Conservation (phyloP, 2,888 invertebrate species). For the Kuschelorhynchus macadamiae region DNA sequence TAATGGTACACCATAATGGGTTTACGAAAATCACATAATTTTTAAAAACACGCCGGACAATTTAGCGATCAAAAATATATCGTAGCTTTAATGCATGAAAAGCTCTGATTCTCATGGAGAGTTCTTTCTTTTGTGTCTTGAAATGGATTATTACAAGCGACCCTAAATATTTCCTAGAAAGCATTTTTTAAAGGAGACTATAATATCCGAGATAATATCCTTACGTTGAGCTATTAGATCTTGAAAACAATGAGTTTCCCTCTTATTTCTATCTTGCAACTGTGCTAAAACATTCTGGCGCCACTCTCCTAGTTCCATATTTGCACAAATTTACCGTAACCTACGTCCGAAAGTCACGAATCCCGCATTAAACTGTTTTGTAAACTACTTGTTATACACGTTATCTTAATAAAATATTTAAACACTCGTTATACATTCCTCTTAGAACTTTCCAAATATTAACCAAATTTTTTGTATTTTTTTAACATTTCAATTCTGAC, state of each 20-base stretch:
- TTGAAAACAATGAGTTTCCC: slow-evolving; percentile 81
- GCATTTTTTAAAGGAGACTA: no score
- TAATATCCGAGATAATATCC: no score
- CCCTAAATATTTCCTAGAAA: no score
- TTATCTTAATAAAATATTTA: slow-evolving; percentile 29
- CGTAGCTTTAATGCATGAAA: no score
- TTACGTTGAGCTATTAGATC: slow-evolving; percentile 88
- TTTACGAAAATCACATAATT: no score
- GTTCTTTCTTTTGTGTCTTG: no score
- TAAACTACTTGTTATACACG: slow-evolving; percentile 10
- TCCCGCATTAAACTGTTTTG: slow-evolving; percentile 30
- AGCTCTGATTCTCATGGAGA: no score
- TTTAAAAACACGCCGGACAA: no score
- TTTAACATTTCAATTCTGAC: slow-evolving; percentile 6
- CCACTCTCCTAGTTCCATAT: slow-evolving; percentile 70
- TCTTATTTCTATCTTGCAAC: slow-evolving; percentile 81
- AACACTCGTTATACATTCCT: slow-evolving; percentile 23
- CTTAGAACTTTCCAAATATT: slow-evolving; percentile 25
- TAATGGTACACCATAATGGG: no score
- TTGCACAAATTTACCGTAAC: slow-evolving; percentile 22
- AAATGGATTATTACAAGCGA: no score
- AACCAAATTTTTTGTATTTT: slow-evolving; percentile 12
- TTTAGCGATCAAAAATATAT: no score
- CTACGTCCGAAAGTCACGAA: slow-evolving; percentile 17
- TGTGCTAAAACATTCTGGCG: slow-evolving; percentile 79